These are phyloP conservation scores for Ardeotis arabs DNA, from an alignment of 2,113 vertebrate genomes.

Conservation along the genomic window DNA sequence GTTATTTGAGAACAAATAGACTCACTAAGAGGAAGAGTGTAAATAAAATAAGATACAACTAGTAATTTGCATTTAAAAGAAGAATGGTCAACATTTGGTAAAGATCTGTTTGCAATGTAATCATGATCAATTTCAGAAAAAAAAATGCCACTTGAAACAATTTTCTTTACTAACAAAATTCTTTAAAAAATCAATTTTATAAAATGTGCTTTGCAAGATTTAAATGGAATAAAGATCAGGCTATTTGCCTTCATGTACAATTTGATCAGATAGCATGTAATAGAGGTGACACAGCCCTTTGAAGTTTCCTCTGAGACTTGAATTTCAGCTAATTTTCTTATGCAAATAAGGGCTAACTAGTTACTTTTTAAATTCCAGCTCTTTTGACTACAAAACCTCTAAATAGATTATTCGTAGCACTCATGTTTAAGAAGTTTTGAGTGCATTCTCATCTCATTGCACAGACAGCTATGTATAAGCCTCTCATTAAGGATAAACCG, in stretches of 20 bases:
- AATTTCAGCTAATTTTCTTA: slow-evolving; percentile 54
- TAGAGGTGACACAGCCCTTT: slow-evolving; percentile 28
- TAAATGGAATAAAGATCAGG: background rate
- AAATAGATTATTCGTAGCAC: slow-evolving; percentile 26
- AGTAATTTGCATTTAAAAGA: background rate
- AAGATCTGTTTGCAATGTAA: background rate
- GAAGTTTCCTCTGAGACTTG: background rate
- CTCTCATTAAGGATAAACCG: slow-evolving; percentile 48
- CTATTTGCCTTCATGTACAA: background rate
- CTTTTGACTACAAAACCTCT: slow-evolving; percentile 42
- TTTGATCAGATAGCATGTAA: slow-evolving; percentile 50
- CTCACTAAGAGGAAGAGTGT: background rate
- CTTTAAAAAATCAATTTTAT: background rate
- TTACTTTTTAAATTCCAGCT: slow-evolving; percentile 25
- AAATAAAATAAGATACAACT: background rate
- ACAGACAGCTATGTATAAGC: slow-evolving; percentile 19
- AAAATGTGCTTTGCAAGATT: background rate
- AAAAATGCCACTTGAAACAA: background rate
- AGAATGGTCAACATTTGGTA: background rate
- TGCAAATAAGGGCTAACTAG: slow-evolving; percentile 48
- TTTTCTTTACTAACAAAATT: background rate
- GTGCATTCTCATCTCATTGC: slow-evolving; percentile 20
- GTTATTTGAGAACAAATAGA: background rate
- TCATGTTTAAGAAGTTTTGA: slow-evolving; percentile 5
- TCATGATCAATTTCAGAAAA: background rate